Conservation (phyloP, 2,113 vertebrate genomes). For the Numida meleagris region DNA sequence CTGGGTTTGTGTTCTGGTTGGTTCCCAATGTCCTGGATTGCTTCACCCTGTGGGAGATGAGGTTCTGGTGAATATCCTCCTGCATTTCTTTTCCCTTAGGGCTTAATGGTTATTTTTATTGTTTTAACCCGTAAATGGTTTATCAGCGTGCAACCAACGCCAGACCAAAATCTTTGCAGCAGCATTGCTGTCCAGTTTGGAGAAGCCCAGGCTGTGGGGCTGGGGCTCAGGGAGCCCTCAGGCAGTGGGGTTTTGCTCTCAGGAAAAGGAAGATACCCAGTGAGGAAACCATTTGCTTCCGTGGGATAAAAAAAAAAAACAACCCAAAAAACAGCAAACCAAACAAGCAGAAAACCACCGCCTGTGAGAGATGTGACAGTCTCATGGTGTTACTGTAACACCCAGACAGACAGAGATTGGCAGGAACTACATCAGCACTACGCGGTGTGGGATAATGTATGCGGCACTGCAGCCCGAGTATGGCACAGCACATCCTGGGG, state of each 20-base stretch:
- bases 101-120: background rate
- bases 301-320: background rate
- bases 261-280: background rate
- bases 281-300: constrained; percentile 15
- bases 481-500: rapidly evolving
- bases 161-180: background rate
- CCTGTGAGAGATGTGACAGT: background rate
- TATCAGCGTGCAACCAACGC: rapidly evolving
- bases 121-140: background rate
- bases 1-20: background rate
- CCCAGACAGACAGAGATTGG: background rate
- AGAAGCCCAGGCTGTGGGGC: background rate
- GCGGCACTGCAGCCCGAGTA: rapidly evolving
- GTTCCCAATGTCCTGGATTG: background rate
- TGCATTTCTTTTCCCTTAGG: background rate
- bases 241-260: background rate
- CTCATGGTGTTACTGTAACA: background rate
- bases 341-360: background rate
- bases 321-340: background rate
- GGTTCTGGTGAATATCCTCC: background rate
- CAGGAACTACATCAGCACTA: constrained; percentile 11
- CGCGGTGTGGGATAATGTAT: background rate
- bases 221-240: background rate
- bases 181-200: too few relatives aligned
- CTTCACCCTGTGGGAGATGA: background rate